These are phyloP conservation scores for Halictus rubicundus DNA, from an alignment of 1,140 invertebrate species.

Conservation along the genomic window DNA sequence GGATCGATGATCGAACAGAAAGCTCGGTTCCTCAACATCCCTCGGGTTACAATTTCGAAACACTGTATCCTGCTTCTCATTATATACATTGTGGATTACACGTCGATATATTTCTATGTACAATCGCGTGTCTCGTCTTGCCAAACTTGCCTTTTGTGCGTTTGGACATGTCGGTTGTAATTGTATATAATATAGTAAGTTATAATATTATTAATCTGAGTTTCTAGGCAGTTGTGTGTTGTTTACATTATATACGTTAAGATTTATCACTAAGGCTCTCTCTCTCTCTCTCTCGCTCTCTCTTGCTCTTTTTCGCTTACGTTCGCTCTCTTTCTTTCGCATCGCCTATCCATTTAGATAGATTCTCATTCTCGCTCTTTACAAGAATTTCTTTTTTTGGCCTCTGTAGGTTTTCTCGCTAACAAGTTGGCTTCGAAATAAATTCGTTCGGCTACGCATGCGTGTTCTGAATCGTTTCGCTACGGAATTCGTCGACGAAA, in stretches of 20 bases:
- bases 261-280: slow-evolving; percentile 61
- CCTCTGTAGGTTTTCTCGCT: slow-evolving; percentile 20
- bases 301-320: not conserved
- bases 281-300: not conserved
- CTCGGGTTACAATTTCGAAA: slow-evolving; percentile 27
- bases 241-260: slow-evolving; percentile 66
- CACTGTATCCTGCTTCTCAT: slow-evolving; percentile 9
- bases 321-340: not conserved
- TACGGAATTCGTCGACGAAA: not conserved
- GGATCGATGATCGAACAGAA: slow-evolving; percentile 47
- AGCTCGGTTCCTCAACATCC: slow-evolving; percentile 30
- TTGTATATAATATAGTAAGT: slow-evolving; percentile 71
- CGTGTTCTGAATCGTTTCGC: not conserved
- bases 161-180: slow-evolving; percentile 75
- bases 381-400: slow-evolving; percentile 23
- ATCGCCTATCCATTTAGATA: not conserved
- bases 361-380: not conserved
- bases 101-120: slow-evolving; percentile 67
- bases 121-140: slow-evolving; percentile 56
- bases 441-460: slow-evolving; percentile 24
- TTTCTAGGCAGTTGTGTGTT: slow-evolving; percentile 77
- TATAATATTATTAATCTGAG: slow-evolving; percentile 72
- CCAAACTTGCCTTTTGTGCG: slow-evolving; percentile 78
- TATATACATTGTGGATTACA: slow-evolving; percentile 52
- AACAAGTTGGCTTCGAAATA: slow-evolving; percentile 25